Base-by-base conservation (phyloP, 2,113 vertebrate species). In the Scophthalmus maximus region DNA sequence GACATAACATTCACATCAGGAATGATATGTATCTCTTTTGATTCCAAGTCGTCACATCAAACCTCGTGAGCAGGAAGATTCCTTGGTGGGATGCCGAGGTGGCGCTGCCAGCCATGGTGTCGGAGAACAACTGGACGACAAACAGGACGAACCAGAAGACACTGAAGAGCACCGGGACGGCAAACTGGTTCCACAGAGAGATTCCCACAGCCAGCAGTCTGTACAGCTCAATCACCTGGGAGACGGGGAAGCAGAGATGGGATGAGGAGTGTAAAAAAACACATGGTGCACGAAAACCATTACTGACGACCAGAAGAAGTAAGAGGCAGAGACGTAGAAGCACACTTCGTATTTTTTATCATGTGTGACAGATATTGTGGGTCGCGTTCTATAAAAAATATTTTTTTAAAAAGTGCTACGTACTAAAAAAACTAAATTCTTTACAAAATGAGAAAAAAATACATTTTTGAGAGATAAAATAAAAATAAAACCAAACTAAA, bases 71-170 rank as follows among this genome's bases (percentile, higher is more conserved):
- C 68, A 96, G 70, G 81, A 94, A 67, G 71, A 94, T 72, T 25
- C 95, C 94, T 82, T 95, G 94, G 74, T 94, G 88, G 18, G 76
- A 68, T 2, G 84, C 29, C 0, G 91, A 79, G 53, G 76, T 42
- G 27, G 78, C 62, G 57, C 47, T 73, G 52, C 79, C 68, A 5
- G 91, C 89, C 61, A 90, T 72, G 44, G 74, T 55, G 62, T 92
- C 83, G 3, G 91, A 87, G 66, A 60, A 87, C 59, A 96, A 88
- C 44, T 95, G 94, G 25, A 95, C 91, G 11, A 85, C 61, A 73
- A 95, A 96, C 26, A 95, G 89, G 30, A 94, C 91, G 32, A 95
- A 88, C 95, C 95, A 96, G 90, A 96, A 96, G 68, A 94, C 84
- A 3, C 91, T 94, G 91, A 96, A 96, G 70, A 96, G 91, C 7